These are phyloP conservation scores for Clepsis dumicolana DNA, from an alignment of 2,888 invertebrate genomes.

Conservation along the genomic window DNA sequence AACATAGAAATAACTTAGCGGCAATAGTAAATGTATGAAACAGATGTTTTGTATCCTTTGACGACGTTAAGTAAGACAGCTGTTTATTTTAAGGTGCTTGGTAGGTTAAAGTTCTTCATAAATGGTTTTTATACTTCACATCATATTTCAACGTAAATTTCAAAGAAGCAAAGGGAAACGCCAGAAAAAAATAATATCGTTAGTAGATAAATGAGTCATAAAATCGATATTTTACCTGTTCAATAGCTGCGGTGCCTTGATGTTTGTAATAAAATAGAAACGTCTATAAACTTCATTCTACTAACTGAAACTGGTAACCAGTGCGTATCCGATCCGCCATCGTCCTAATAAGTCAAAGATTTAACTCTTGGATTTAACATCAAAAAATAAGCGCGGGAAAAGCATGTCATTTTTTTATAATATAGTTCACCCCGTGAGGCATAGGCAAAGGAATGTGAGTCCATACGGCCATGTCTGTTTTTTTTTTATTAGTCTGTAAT, in stretches of 20 bases:
- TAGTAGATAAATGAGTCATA: slow-evolving; percentile 6
- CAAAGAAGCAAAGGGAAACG: background rate
- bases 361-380: too few species aligned
- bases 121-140: background rate
- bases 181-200: background rate
- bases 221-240: slow-evolving; percentile 10
- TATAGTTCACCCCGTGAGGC: too few species aligned
- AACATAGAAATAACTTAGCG: slow-evolving; percentile 7
- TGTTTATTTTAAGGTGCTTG: background rate
- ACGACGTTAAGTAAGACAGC: background rate
- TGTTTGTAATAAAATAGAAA: too few species aligned
- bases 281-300: too few species aligned
- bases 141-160: background rate
- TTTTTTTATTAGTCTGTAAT: too few species aligned
- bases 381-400: too few species aligned
- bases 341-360: too few species aligned
- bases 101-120: background rate
- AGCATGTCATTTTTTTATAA: too few species aligned
- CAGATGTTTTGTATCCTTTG: slow-evolving; percentile 11
- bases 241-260: slow-evolving; percentile 8
- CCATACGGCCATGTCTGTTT: too few species aligned
- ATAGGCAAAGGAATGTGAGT: too few species aligned
- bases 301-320: too few species aligned
- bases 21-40: slow-evolving; percentile 18
- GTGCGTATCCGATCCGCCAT: too few species aligned